Evolutionary conservation across 2,113 vertebrate genomes (phyloP).

Genomic region (Callipepla squamata): DNA sequence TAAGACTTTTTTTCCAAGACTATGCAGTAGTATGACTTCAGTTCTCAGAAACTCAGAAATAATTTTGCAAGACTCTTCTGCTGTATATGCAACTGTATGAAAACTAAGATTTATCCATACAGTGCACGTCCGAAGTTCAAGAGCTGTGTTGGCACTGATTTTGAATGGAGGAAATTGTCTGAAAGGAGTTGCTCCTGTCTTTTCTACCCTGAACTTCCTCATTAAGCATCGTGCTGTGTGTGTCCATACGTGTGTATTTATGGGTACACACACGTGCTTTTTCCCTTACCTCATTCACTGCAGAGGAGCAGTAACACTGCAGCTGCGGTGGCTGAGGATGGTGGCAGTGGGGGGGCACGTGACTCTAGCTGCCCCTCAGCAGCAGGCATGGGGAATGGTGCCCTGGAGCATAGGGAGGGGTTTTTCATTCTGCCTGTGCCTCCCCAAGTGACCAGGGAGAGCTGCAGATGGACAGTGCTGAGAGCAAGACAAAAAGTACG

Average conservation of each 20-base stretch:
- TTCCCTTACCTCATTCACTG: background rate
- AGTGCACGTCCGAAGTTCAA: background rate
- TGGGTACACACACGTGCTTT: background rate
- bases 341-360: background rate
- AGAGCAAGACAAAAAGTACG: background rate
- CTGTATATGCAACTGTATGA: background rate
- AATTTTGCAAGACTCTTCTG: background rate
- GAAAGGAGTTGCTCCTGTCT: background rate
- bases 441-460: background rate
- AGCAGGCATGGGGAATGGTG: background rate
- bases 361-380: background rate
- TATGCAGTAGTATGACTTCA: background rate
- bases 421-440: background rate
- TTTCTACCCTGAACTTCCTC: background rate
- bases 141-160: background rate
- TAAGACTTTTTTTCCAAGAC: background rate
- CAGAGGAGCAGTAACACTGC: background rate
- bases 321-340: background rate
- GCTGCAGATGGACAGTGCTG: background rate
- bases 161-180: background rate
- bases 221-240: background rate
- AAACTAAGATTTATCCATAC: background rate
- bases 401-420: background rate
- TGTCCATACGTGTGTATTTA: fast-evolving
- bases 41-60: background rate